phyloP scores from a whole-genome alignment of 1,140 invertebrate species.

The Drosophila jambulina region DNA sequence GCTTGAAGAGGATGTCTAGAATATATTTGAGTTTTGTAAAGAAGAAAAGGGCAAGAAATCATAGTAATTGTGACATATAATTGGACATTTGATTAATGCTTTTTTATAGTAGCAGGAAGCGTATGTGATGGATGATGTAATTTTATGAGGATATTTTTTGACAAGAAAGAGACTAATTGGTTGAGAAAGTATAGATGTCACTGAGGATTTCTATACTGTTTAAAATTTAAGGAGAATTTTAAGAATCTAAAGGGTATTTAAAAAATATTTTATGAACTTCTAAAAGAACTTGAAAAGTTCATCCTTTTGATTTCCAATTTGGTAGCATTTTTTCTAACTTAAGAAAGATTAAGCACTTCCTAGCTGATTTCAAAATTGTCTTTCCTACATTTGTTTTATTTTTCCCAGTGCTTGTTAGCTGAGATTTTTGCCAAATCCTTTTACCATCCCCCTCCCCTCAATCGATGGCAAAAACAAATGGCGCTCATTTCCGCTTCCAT shows the following conservation, averaged over 20 bases:
- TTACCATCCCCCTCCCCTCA: slow-evolving; percentile 10
- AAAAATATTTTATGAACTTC: too few relatives aligned
- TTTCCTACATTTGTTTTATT: neutral
- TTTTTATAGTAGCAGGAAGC: slow-evolving; percentile 6
- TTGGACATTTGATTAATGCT: slow-evolving; percentile 35
- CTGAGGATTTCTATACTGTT: too few relatives aligned
- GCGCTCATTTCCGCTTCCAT: slow-evolving; percentile 62
- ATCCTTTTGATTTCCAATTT: too few relatives aligned
- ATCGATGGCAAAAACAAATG: slow-evolving; percentile 54
- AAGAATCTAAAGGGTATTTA: too few relatives aligned
- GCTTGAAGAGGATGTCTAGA: neutral
- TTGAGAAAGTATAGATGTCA: neutral
- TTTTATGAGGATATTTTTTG: neutral
- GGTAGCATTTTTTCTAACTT: neutral
- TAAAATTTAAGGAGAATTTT: neutral
- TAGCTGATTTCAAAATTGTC: too few relatives aligned
- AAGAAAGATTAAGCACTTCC: neutral
- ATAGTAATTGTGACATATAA: slow-evolving; percentile 31
- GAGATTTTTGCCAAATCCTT: slow-evolving; percentile 50
- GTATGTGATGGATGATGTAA: neutral
- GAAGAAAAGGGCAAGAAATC: neutral
- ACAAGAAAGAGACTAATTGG: neutral
- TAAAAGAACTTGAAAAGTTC: too few relatives aligned
- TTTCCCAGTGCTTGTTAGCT: slow-evolving; percentile 47
- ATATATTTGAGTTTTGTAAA: neutral